Evolutionary conservation across 2,888 invertebrate genomes (phyloP).

Genomic region (Callyntrura sp.): DNA sequence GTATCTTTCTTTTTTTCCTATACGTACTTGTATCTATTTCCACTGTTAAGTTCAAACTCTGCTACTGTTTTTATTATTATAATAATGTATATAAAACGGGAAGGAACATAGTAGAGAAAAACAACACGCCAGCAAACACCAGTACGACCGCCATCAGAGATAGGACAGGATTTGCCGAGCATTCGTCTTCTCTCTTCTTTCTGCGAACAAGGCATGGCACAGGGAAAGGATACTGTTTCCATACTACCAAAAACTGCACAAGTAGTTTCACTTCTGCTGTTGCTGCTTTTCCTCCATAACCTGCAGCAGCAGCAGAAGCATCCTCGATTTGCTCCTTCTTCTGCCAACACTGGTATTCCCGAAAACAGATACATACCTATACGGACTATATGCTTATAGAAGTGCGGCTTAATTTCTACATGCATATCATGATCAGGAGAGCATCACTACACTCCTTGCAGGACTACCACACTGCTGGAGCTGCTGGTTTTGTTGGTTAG

Average conservation of each 20-base stretch:
- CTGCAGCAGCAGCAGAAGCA: slow-evolving; percentile 20
- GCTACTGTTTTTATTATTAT: slow-evolving; percentile 45
- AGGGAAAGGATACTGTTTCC: slow-evolving; percentile 54
- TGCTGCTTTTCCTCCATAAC: slow-evolving; percentile 39
- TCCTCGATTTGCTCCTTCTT: slow-evolving; percentile 2
- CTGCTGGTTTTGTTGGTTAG: slow-evolving; percentile 53
- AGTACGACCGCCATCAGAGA: slow-evolving; percentile 20
- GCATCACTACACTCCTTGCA: slow-evolving; percentile 14
- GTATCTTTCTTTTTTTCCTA: not conserved
- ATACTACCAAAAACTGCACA: slow-evolving; percentile 32
- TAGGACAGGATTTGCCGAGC: slow-evolving; percentile 33
- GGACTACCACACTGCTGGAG: slow-evolving; percentile 20
- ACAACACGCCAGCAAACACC: slow-evolving; percentile 43
- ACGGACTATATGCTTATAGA: not conserved
- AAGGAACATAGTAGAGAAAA: slow-evolving; percentile 35
- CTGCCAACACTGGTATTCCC: not conserved
- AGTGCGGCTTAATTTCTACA: not conserved
- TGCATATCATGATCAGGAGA: not conserved
- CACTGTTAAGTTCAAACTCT: slow-evolving; percentile 18
- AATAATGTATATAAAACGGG: slow-evolving; percentile 30
- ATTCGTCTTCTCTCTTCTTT: slow-evolving; percentile 30
- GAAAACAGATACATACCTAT: slow-evolving; percentile 23
- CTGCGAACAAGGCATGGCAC: not conserved
- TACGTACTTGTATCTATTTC: slow-evolving; percentile 14
- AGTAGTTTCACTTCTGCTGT: not conserved